Percentiles rank a stretch among this genome's conserved stretches.
phyloP scores from a whole-genome alignment of 2,888 invertebrate genomes.

The Drosophila nr. medialis region DNA sequence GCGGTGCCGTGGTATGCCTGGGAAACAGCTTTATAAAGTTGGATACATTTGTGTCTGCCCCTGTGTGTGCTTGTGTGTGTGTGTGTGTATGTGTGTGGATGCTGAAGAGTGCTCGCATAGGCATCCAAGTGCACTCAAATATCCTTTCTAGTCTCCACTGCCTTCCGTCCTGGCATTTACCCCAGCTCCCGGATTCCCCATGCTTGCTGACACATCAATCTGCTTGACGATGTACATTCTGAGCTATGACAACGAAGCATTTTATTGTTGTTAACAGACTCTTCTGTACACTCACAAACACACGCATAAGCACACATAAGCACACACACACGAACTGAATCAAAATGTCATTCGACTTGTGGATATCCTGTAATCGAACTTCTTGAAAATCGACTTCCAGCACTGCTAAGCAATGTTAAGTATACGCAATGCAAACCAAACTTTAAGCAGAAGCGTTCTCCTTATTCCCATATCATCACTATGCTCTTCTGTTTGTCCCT shows the following conservation, averaged over 20 bases:
- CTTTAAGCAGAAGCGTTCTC: not conserved
- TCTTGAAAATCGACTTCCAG: not conserved
- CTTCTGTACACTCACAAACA: slow-evolving; percentile 30
- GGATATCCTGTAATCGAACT: slow-evolving; percentile 15
- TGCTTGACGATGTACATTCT: slow-evolving; percentile 61
- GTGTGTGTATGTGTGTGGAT: slow-evolving; percentile 18
- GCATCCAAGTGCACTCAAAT: slow-evolving; percentile 74
- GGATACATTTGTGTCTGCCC: slow-evolving; percentile 14
- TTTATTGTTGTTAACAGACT: slow-evolving; percentile 74
- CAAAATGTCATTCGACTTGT: not conserved
- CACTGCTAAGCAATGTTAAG: not conserved
- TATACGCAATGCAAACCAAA: not conserved
- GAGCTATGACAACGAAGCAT: slow-evolving; percentile 75
- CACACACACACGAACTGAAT: slow-evolving; percentile 3
- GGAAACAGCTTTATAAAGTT: slow-evolving; percentile 53
- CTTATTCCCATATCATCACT: too few species aligned
- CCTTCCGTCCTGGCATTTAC: slow-evolving; percentile 17
- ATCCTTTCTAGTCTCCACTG: slow-evolving; percentile 48
- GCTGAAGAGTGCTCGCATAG: slow-evolving; percentile 53
- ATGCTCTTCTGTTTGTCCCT: too few species aligned
- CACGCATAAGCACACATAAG: slow-evolving; percentile 19
- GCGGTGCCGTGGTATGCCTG: slow-evolving; percentile 45
- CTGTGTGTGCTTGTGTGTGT: slow-evolving; percentile 12
- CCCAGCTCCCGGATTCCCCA: not conserved
- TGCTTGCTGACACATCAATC: slow-evolving; percentile 59